Evolutionary conservation across 2,888 invertebrate species (phyloP), one percentile per base, ranked within the genome.

Genomic region (Lepeophtheirus nordmannii): DNA sequence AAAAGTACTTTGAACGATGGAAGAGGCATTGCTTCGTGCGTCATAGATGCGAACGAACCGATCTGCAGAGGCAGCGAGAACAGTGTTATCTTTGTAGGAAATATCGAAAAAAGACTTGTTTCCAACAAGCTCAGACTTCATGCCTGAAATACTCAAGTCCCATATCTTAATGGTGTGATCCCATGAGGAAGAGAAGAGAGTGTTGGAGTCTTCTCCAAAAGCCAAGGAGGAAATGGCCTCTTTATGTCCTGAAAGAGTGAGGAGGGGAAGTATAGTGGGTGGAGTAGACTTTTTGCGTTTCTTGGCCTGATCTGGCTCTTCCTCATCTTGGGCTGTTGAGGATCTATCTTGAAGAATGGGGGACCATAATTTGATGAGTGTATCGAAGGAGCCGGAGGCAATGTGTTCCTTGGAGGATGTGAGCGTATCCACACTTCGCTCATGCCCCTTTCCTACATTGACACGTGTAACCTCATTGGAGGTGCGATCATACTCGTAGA

Each of bases 111-210:
- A 90, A 12, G 92, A 88, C 76, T 94, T 94, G 73, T 89, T 88
- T 17, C 90, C 89, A 68, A 83, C 84, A 71, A 92, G 80, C 76
- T 90, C 88, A 59, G 84, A 82, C 74, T 87, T 89, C 62, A 91
- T 83, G 46, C 85, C 86, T 62, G 86, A 87, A 60, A 87, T 77
- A 72, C 89, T 87, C 62, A 89, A 81, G 76, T 98, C 96, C 97
- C 97, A 98, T 10, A 93, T 75, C 75, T 89, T 87, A 22, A 98
- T 79, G 0, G 93, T 87, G 74, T 96, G 94, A 78, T 98, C 97
- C 92, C 92, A 93, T 1, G 94, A 90, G 64, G 86, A 83, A 0
- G 93, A 90, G 10, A 89, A 80, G 1, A 94, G 78, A 69, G 87
- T 86, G 70, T 82, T 80, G 67, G 80, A 80, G 71, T 87, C 85